Base-by-base conservation (phyloP, 2,888 invertebrate species). In the Drosophila cracens region DNA sequence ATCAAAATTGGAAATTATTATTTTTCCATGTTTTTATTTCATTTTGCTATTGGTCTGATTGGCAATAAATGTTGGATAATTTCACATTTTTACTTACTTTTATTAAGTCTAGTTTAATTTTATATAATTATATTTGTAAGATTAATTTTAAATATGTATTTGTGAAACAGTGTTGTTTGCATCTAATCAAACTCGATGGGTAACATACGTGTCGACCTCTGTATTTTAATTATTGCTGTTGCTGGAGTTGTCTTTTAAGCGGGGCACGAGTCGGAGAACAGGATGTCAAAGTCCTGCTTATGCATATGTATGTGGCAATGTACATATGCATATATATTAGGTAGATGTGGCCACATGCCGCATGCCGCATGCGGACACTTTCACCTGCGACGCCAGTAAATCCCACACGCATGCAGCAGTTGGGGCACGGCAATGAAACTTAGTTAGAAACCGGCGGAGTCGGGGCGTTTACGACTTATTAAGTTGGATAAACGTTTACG, bases 401-500 rank as follows among this genome's bases (percentile, higher is more conserved):
- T 76, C 70, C 72, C 73, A 71, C 70, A 77, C 81, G 61, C 80
- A 65, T 40, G 58, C 11, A 29, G 43, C 40, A 36, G 5, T 27
- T 11, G 56, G 56, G 29, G 56, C 27, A 36, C 61, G 53, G 65
- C 54, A 33, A 77, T 76, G 76, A 87, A 89, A 89, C 82, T 83
- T 83, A 83, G 89, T 80, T 89, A 77, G 90, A 90, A 71, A 63
- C 46, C 57, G 46, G 61, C 52, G 61, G 13, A 43, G 66, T 51
- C 74, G 70, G 66, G 34, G 68, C 63, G 82, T 91, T 90, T 91
- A 91, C 87, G 90, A 90, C 91, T 90, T 90, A 88, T 90, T 90
- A 91, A 91, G 87, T 84, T 84, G 91, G 91, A 84, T 90, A 90
- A 91, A 90, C 91, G 91, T 91, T 90, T 90, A 88, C 79, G 90